phyloP scores from a whole-genome alignment of 2,113 vertebrate genomes.

The Hemicordylus capensis region DNA sequence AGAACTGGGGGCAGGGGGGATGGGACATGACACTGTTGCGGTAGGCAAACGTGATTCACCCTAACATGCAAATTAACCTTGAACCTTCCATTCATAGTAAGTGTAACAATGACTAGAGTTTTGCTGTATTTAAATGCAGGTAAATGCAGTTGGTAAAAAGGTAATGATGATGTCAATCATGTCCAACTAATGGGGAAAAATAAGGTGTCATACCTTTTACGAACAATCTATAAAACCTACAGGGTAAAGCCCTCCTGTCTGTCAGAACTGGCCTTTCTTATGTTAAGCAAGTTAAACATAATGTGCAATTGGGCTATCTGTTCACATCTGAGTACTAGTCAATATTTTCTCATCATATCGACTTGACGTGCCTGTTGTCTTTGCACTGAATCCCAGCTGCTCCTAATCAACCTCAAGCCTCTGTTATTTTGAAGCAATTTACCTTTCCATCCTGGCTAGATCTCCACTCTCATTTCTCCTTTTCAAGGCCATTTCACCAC shows the following conservation, averaged over 20 bases:
- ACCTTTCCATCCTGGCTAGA: background rate
- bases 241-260: background rate
- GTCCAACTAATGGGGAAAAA: background rate
- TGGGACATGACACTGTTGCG: background rate
- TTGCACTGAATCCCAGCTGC: background rate
- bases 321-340: background rate
- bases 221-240: background rate
- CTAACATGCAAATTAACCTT: background rate
- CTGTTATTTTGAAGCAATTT: background rate
- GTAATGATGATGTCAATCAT: background rate
- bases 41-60: background rate
- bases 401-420: background rate
- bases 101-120: background rate
- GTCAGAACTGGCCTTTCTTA: background rate
- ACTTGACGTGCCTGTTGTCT: background rate
- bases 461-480: background rate
- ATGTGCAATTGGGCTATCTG: background rate
- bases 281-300: background rate
- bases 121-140: no score
- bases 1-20: no score
- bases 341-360: background rate
- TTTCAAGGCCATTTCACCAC: background rate
- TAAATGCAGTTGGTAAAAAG: background rate
- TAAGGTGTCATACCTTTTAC: background rate
- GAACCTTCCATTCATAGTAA: background rate